Base-by-base conservation (phyloP, 2,888 invertebrate species). In the Zaprionus lineosus region DNA sequence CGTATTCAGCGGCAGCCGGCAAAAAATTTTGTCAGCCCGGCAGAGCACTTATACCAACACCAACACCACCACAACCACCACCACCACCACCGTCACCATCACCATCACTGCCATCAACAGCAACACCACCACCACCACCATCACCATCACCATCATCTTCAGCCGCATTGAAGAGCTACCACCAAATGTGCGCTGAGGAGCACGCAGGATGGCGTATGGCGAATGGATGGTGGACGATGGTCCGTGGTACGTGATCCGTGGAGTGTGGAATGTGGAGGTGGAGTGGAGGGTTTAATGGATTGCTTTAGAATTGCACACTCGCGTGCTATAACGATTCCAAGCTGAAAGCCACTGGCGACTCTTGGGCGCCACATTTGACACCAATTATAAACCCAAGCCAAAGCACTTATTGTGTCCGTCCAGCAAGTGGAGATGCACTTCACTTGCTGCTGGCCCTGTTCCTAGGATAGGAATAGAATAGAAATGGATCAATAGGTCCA, bases 1-100 rank as follows among this genome's bases (percentile, higher is more conserved):
- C 76, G 81, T 84, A 77, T 77, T 77, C 77, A 77, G 77, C 77
- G 58, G 41, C 76, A 83, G 76, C 77, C 77, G 77, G 77, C 77
- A 59, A 75, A 63, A 75, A 75, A 44, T 66, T 21, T 50, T 55
- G 61, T 60, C 71, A 71, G 57, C 52, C 24, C 24, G 8, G 24
- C 6, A 24, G 24, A n/a, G 24, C 24, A 19, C 3, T 24, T n/a
- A n/a, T n/a, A n/a, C n/a, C n/a, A 39, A 31, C 24, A 5, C 33
- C 41, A 46, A 39, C 47, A 40, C 37, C 63, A 55, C 46, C 55
- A 26, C 43, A 53, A 28, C 16, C 19, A 53, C 18, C 31, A 41
- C 31, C 52, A 56, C 53, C 76, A 64, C 36, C 52, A 33, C 8
- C 28, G 33, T 3, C 26, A 44, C n/a, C 12, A 33, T n/a, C 36